phyloP scores from a whole-genome alignment of 2,113 vertebrate species.

The Leptosomus discolor region DNA sequence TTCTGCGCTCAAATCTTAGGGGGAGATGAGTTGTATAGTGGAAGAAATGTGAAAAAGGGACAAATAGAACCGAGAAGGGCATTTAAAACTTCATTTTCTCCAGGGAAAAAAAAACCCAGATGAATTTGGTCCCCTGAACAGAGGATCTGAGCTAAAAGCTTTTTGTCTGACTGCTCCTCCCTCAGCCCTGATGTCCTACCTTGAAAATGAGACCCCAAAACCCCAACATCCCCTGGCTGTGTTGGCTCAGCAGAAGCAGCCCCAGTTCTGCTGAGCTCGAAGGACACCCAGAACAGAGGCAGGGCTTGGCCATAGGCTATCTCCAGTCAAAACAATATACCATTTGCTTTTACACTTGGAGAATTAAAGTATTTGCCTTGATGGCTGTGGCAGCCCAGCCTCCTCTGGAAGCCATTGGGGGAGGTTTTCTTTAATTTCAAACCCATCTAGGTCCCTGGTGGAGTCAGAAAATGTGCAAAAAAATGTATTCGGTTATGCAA shows the following conservation, averaged over 20 bases:
- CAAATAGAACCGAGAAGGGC: rapidly evolving
- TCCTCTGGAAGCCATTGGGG: not conserved
- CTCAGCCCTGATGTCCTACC: not conserved
- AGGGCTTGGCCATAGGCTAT: not conserved
- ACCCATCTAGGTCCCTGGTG: not conserved
- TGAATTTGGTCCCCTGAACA: not conserved
- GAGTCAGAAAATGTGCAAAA: not conserved
- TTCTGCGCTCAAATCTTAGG: not conserved
- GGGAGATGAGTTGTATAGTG: not conserved
- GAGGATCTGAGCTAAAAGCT: not conserved
- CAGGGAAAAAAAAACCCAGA: rapidly evolving
- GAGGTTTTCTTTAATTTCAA: not conserved
- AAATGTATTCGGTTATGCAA: not conserved
- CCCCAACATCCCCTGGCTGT: rapidly evolving
- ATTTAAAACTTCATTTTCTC: not conserved
- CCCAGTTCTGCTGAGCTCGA: not conserved
- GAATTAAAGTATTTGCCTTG: not conserved
- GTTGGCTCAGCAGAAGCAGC: not conserved
- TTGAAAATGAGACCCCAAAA: not conserved
- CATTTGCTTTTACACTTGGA: not conserved
- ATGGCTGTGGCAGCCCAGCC: not conserved
- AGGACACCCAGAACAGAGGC: not conserved
- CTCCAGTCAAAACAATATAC: not conserved
- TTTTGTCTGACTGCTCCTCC: not conserved
- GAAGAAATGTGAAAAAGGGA: not conserved